A percentile compares a stretch with the other conserved stretches of the same genome.
Evolutionary conservation across 2,888 invertebrate species (phyloP).

Genomic region (Melanostoma scalare): DNA sequence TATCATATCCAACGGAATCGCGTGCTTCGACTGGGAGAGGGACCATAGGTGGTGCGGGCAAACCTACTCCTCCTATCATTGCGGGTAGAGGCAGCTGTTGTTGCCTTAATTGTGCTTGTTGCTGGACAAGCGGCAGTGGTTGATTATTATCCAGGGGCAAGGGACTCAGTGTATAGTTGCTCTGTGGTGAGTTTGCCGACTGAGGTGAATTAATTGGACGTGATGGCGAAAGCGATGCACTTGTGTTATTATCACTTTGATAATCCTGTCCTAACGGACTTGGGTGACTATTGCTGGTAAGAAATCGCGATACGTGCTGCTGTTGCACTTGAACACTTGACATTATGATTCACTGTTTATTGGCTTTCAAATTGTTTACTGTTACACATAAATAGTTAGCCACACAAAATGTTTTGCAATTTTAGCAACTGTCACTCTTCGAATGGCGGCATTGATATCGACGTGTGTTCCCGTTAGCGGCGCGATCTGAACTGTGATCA

Average conservation of each 20-base stretch:
- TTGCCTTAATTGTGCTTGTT: slow-evolving; percentile 51
- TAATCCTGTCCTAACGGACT: slow-evolving; percentile 76
- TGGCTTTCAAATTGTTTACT: slow-evolving; percentile 29
- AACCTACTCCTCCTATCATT: slow-evolving; percentile 40
- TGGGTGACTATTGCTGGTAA: slow-evolving; percentile 76
- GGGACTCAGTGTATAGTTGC: slow-evolving; percentile 78
- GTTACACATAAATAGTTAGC: slow-evolving; percentile 20
- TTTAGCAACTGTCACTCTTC: slow-evolving; percentile 31
- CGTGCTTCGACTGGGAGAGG: slow-evolving; percentile 62
- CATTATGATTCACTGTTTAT: slow-evolving; percentile 76
- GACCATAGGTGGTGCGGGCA: slow-evolving; percentile 46
- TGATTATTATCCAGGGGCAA: slow-evolving; percentile 68
- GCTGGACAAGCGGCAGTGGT: slow-evolving; percentile 71
- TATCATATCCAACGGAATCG: slow-evolving; percentile 50
- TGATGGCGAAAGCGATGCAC: slow-evolving; percentile 78
- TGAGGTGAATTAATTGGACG: slow-evolving; percentile 75
- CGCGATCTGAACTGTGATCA: slow-evolving; percentile 79
- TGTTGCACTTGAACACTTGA: slow-evolving; percentile 81
- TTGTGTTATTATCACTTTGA: slow-evolving; percentile 79
- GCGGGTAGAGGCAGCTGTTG: slow-evolving; percentile 67
- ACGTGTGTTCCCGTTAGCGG: slow-evolving; percentile 76
- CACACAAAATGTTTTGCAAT: slow-evolving; percentile 13
- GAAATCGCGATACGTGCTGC: slow-evolving; percentile 79
- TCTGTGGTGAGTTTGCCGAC: slow-evolving; percentile 79
- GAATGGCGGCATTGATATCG: slow-evolving; percentile 41